A percentile compares a stretch with the other conserved stretches of the same genome.
These are phyloP conservation scores for Chionomys nivalis DNA, from an alignment of 2,113 vertebrate genomes.

Conservation along the genomic window DNA sequence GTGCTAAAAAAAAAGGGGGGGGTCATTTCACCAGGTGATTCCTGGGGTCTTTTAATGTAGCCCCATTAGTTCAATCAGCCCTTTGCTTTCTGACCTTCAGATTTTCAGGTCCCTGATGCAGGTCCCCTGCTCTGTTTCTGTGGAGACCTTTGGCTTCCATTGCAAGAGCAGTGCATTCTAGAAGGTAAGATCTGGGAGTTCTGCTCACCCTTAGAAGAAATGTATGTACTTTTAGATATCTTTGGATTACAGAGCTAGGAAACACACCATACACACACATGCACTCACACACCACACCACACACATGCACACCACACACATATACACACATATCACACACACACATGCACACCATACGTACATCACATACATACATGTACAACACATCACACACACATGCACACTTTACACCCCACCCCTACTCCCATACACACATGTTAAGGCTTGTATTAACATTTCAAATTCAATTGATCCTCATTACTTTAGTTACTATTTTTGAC, in stretches of 20 bases:
- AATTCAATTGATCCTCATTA: neutral
- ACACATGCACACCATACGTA: neutral
- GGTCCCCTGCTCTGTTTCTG: neutral
- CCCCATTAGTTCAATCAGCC: neutral
- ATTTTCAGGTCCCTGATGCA: neutral
- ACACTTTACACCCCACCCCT: too few species aligned
- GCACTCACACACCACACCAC: too few species aligned
- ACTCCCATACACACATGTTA: too few species aligned
- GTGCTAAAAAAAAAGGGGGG: neutral
- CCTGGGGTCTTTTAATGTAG: neutral
- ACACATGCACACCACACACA: too few species aligned
- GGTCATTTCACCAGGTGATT: neutral
- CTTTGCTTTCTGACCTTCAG: neutral
- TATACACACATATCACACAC: too few species aligned
- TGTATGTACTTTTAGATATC: neutral
- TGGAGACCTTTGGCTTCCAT: neutral
- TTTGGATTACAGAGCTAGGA: neutral
- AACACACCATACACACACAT: neutral
- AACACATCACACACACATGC: too few species aligned
- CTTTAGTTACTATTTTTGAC: conserved; percentile 1
- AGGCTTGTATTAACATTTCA: neutral
- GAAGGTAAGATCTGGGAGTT: neutral
- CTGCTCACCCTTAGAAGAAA: neutral
- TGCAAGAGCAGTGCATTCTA: neutral
- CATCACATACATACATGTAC: too few species aligned